Percentiles rank a stretch among this genome's conserved stretches.
Evolutionary conservation across 2,797 vertebrate species (phyloP).

Genomic region (Triplophysa yarkandensis): DNA sequence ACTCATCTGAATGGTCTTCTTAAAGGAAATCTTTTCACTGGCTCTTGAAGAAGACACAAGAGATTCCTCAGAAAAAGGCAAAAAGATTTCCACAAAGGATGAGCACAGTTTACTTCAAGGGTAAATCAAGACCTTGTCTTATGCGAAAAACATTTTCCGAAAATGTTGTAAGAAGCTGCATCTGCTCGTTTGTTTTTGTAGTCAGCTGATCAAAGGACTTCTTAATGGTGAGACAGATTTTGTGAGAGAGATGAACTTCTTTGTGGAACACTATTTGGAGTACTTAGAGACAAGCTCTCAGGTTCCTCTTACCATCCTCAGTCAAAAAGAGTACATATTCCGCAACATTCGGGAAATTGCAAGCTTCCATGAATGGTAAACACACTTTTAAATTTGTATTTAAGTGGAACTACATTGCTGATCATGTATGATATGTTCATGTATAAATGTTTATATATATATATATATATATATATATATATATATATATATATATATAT

Average conservation of each 20-base stretch:
- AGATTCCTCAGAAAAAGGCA: conserved; percentile 71
- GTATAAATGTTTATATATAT: no score
- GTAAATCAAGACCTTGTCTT: conserved; percentile 65
- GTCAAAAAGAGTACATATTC: conserved; percentile 88
- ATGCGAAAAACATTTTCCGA: neutral
- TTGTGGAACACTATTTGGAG: conserved; percentile 81
- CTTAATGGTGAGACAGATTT: conserved; percentile 87
- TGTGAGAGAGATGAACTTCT: conserved; percentile 82
- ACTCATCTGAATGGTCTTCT: neutral
- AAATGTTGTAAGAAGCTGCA: neutral
- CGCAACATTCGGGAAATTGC: conserved; percentile 87
- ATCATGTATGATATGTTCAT: no score
- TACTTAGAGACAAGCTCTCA: conserved; percentile 75
- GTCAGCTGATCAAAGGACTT: conserved; percentile 86
- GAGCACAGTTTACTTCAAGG: conserved; percentile 88
- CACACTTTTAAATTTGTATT: neutral
- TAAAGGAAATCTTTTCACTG: conserved; percentile 69
- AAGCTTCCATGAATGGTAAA: conserved; percentile 84
- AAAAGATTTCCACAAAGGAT: conserved; percentile 84
- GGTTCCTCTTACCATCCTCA: conserved; percentile 76
- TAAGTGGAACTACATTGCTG: no score
- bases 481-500: no score
- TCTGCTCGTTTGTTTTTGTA: conserved; percentile 56
- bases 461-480: no score
- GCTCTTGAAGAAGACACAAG: conserved; percentile 63